phyloP scores from a whole-genome alignment of 2,797 vertebrate species.

The Acomys russatus region DNA sequence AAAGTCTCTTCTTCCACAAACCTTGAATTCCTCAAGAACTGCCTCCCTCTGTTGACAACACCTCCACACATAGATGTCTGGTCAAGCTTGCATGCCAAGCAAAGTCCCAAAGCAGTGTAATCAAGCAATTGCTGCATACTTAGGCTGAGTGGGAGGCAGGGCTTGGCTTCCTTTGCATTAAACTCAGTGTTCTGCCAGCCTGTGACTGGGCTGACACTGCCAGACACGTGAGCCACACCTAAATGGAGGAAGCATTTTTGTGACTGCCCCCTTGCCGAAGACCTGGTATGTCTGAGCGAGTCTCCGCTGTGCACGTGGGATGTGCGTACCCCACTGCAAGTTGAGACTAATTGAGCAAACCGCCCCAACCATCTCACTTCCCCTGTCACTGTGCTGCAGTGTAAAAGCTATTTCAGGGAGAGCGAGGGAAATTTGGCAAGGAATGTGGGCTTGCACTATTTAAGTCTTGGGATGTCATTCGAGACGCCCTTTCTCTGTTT shows the following conservation, averaged over 20 bases:
- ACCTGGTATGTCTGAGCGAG: background rate
- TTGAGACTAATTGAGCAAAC: constrained; percentile 57
- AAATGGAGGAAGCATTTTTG: background rate
- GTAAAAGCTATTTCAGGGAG: constrained; percentile 75
- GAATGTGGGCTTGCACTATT: constrained; percentile 72
- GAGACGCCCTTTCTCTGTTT: constrained; percentile 80
- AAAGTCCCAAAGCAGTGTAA: constrained; percentile 33
- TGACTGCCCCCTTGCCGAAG: background rate
- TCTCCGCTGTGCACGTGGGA: background rate
- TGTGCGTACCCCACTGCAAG: background rate
- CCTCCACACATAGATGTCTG: background rate
- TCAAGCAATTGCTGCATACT: constrained; percentile 37
- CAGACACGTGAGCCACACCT: background rate
- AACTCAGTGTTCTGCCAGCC: constrained; percentile 7
- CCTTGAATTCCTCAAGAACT: constrained; percentile 65
- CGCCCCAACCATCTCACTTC: constrained; percentile 57
- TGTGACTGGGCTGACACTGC: background rate
- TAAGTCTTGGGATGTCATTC: constrained; percentile 80
- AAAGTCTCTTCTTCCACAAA: constrained; percentile 49
- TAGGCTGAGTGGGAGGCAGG: background rate
- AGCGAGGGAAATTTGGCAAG: constrained; percentile 74
- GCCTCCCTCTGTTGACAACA: constrained; percentile 62
- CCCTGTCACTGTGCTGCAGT: constrained; percentile 50
- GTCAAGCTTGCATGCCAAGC: constrained; percentile 59
- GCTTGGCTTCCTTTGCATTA: background rate